phyloP scores from a whole-genome alignment of 2,797 vertebrate species.

The Diceros bicornis region DNA sequence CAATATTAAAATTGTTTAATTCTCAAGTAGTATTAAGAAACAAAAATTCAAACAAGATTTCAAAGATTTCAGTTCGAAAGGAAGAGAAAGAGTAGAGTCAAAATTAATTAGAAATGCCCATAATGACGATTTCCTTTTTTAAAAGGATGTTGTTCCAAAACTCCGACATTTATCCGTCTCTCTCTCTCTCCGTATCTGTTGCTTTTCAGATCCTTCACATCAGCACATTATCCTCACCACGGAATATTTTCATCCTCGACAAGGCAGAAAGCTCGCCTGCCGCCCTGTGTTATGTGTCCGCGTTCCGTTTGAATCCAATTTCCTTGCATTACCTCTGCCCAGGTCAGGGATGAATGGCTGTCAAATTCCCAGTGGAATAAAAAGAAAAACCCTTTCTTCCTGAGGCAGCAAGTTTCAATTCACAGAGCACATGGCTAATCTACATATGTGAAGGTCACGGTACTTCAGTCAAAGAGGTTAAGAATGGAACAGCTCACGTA shows the following conservation, averaged over 20 bases:
- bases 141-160: background rate
- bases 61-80: background rate
- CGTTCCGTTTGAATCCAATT: conserved; percentile 86
- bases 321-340: conserved; percentile 88
- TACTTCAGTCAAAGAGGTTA: conserved; percentile 91
- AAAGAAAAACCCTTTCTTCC: conserved; percentile 87
- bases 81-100: background rate
- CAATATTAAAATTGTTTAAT: background rate
- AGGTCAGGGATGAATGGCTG: conserved; percentile 90
- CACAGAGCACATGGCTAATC: conserved; percentile 95
- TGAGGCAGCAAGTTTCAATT: conserved; percentile 89
- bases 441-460: conserved; percentile 96
- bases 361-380: conserved; percentile 88
- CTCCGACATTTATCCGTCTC: background rate
- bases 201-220: background rate
- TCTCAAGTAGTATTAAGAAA: conserved; percentile 15
- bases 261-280: conserved; percentile 69
- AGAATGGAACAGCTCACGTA: conserved; percentile 89
- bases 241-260: background rate
- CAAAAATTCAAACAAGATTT: background rate
- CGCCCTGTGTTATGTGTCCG: conserved; percentile 80
- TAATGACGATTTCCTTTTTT: background rate
- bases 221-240: background rate
- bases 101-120: background rate
- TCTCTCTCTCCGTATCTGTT: background rate